Conservation (phyloP, 2,888 invertebrate genomes). For the Thecophora atra region DNA sequence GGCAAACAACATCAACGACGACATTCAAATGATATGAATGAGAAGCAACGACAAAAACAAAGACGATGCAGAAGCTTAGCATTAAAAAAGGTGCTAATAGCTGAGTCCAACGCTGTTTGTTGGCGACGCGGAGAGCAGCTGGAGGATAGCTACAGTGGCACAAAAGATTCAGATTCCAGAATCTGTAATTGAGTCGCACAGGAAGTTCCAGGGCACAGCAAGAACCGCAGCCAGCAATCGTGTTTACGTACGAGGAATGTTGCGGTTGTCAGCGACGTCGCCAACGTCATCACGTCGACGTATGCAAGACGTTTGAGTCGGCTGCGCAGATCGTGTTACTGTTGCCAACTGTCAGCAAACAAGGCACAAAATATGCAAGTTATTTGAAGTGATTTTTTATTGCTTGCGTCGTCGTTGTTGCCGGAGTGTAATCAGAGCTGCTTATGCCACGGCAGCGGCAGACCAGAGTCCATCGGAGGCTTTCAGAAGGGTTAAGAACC, state of each 20-base stretch:
- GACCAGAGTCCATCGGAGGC: background rate
- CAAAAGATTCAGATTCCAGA: constrained; percentile 10
- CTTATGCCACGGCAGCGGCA: background rate
- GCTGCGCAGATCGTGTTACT: constrained; percentile 13
- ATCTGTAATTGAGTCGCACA: constrained; percentile 17
- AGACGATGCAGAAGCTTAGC: background rate
- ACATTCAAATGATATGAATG: background rate
- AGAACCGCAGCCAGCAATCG: constrained; percentile 11
- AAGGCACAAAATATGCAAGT: constrained; percentile 5
- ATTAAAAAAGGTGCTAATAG: background rate
- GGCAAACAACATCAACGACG: background rate
- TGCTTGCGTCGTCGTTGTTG: background rate
- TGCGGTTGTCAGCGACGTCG: constrained; percentile 1
- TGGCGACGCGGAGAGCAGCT: too few relatives aligned
- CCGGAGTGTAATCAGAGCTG: constrained; percentile 15
- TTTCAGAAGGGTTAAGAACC: background rate
- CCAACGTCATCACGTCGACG: background rate
- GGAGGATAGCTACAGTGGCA: background rate
- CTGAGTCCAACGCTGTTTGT: background rate
- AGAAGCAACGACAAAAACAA: background rate
- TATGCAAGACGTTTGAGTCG: background rate
- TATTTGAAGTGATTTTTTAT: constrained; percentile 19
- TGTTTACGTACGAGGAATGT: constrained; percentile 1
- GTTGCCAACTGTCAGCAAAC: constrained; percentile 8
- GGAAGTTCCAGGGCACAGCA: constrained; percentile 13